These are phyloP conservation scores for Apodemus sylvaticus DNA, from an alignment of 2,113 vertebrate genomes.

Conservation along the genomic window DNA sequence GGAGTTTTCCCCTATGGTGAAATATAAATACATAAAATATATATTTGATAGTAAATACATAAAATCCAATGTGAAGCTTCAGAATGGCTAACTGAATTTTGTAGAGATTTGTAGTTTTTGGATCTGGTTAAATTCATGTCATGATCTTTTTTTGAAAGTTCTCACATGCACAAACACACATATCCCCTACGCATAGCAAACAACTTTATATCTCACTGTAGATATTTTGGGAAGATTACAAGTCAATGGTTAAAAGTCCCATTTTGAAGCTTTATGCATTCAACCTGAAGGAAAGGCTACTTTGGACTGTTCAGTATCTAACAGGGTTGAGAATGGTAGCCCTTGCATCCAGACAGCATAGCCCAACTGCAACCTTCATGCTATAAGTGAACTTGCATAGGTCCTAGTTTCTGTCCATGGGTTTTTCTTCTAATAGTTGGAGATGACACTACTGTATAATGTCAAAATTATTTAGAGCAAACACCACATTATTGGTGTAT, in stretches of 20 bases:
- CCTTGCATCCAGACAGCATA: not conserved
- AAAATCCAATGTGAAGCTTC: not conserved
- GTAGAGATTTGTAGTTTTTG: not conserved
- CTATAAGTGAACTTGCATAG: not conserved
- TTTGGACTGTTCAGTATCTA: not conserved
- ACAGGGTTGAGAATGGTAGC: not conserved
- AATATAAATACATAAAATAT: not conserved
- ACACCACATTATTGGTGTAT: not conserved
- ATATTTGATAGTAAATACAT: not conserved
- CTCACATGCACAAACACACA: not conserved
- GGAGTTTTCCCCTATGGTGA: not conserved
- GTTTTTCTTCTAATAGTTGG: not conserved
- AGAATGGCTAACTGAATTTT: not conserved
- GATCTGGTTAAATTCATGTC: not conserved
- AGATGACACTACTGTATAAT: not conserved
- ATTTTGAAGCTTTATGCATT: not conserved
- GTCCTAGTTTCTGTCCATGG: not conserved
- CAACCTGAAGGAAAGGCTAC: not conserved
- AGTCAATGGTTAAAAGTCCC: not conserved
- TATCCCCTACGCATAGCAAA: not conserved
- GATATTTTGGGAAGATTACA: not conserved
- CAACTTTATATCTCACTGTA: not conserved
- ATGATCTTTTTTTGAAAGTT: not conserved
- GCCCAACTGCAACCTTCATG: not conserved
- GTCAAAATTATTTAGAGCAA: not conserved